phyloP scores from a whole-genome alignment of 2,797 vertebrate species.

The Chaenodraco wilsoni region DNA sequence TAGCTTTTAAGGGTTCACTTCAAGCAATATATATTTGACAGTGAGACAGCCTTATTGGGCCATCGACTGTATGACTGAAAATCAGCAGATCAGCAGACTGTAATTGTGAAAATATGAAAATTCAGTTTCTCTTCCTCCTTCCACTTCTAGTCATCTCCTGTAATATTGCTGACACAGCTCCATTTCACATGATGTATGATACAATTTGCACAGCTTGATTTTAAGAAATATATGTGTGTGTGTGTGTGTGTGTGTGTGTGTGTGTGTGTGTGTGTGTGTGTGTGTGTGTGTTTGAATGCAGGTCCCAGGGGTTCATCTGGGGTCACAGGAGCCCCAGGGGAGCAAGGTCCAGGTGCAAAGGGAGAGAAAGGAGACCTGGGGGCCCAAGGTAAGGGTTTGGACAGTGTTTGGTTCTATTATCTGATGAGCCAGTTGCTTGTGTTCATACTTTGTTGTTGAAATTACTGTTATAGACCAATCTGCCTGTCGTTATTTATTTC shows the following conservation, averaged over 20 bases:
- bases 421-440: background rate
- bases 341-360: conserved; percentile 48
- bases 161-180: conserved; percentile 23
- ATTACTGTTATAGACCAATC: background rate
- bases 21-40: no score
- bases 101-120: conserved; percentile 9
- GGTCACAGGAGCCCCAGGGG: conserved; percentile 12
- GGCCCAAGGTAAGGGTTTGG: conserved; percentile 20
- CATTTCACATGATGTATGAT: background rate
- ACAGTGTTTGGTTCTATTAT: background rate
- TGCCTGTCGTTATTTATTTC: background rate
- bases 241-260: background rate
- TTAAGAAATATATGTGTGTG: background rate
- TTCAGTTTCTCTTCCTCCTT: conserved; percentile 53
- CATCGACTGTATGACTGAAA: background rate
- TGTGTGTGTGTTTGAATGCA: conserved; percentile 2
- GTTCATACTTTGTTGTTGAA: background rate
- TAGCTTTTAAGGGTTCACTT: no score
- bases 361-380: conserved; percentile 62
- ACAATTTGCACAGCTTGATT: conserved; percentile 3
- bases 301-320: conserved; percentile 33
- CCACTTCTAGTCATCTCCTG: background rate
- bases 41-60: background rate
- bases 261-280: no score
- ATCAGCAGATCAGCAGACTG: conserved; percentile 14